Evolutionary conservation across 2,888 invertebrate genomes (phyloP), one percentile per base, ranked within the genome.

Genomic region (Rhimphoctona megacephalus): DNA sequence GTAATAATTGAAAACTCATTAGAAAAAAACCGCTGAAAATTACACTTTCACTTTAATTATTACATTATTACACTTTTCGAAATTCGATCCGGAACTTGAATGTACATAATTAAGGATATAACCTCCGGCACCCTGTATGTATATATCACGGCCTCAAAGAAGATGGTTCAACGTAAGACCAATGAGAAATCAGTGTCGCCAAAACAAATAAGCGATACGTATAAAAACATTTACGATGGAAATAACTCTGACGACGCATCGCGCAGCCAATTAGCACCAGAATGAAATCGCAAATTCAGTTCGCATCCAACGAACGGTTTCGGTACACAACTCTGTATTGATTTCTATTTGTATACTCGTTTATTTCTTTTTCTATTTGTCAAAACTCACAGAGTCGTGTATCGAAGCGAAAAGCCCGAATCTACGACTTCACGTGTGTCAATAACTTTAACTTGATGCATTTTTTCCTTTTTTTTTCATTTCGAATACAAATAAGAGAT

Each of bases 341-440:
- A 7, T 67, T 39, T 74, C 9, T 54, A 49, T 22, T n/a, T 39
- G 17, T 25, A 30, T 61, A 2, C 3, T 33, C 14, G n/a, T 67
- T 66, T 5, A 9, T 54, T n/a, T 52, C 19, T 25, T 69, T 43
- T 25, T 67, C 69, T 64, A 25, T 66, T 83, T 54, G 73, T 54
- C 11, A 39, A 25, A 66, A 49, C 19, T 36, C 73, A 57, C n/a
- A 22, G 70, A 85, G 79, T 85, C 73, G 78, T 70, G 81, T 70
- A 78, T 77, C 85, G 85, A 84, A 88, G 61, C 19, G 14, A 70
- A 78, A 81, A 77, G 86, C 81, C 81, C 85, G 89, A 88, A 89
- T 89, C 86, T 83, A 87, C 87, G 87, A 88, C 33, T 88, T 84
- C 88, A 88, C 87, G 87, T 86, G 88, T 89, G 89, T 87, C 89